Evolutionary conservation across 2,797 vertebrate genomes (phyloP), one percentile per base, ranked within the genome.

Genomic region (Pangasius mekongensis): DNA sequence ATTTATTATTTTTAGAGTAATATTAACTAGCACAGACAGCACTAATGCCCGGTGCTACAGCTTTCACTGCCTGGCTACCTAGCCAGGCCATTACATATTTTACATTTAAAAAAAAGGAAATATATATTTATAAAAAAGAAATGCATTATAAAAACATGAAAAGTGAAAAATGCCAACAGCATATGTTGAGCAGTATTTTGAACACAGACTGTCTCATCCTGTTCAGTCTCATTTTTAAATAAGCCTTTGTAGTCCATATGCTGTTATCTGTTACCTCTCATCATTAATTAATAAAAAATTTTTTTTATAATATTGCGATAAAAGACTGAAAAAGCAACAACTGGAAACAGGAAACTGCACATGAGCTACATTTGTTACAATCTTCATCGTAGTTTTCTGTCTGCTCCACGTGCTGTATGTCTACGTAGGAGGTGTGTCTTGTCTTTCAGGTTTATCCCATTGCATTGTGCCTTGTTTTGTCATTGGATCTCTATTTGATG

Each of bases 161-260:
- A 83, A 58, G 54, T 30, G 47, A 30, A 82, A 27, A 47, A 52
- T 76, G 24, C 3, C 30, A 47, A 13, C 54, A 27, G 47, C 81
- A 66, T 33, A 22, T 88, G 86, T 85, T 87, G 87, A 86, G 66
- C 87, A 85, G 39, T 39, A 78, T n/a, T 90, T 30, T 78, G 69
- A 89, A 84, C 90, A 56, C 49, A 87, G n/a, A 87, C 83, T 82
- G 80, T 84, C 84, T 87, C 67, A 90, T 39, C 69, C 14, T 60
- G 66, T 89, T 82, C 36, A 82, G 56, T 82, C 36, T 27, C 43
- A 56, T 33, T 73, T 74, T 81, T 83, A 83, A 90, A 84, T 16
- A 84, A 86, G 86, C 81, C 83, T 86, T 87, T 90, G 87, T 78
- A 64, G 74, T 76, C 54, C 33, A 83, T 66, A 83, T 73, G 73